Base-by-base conservation (phyloP, 2,888 invertebrate species). In the Corythucha ciliata region DNA sequence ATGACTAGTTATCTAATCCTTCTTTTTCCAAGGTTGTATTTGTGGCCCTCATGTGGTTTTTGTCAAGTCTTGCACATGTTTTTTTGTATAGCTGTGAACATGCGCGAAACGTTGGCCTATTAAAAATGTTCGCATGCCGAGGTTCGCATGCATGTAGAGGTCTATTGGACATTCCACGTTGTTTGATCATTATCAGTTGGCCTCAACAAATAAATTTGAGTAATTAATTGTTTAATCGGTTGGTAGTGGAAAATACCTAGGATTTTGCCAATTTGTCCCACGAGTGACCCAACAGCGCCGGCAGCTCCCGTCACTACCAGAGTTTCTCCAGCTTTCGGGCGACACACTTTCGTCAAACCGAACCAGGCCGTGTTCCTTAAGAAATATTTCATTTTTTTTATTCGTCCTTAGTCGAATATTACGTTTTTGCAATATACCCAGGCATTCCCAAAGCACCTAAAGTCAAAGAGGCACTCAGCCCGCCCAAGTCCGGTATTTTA, bases 191-290 rank as follows among this genome's bases (percentile, higher is more conserved):
- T n/a, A n/a, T n/a, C n/a, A n/a, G n/a, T n/a, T n/a, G n/a, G n/a
- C n/a, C n/a, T n/a, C n/a, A n/a, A n/a, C n/a, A n/a, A n/a, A n/a
- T n/a, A n/a, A n/a, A n/a, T n/a, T n/a, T n/a, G n/a, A n/a, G n/a
- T n/a, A n/a, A n/a, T n/a, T n/a, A n/a, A n/a, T n/a, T n/a, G n/a
- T n/a, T n/a, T n/a, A n/a, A n/a, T n/a, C n/a, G n/a, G n/a, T n/a
- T 12, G 25, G 10, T 16, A 2, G 16, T 16, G 12, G 37, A 21
- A 25, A 32, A 42, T 69, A 71, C 76, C 81, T 66, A 79, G 73
- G 46, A 79, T 74, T 69, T 84, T 86, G 1, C 78, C 85, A 56
- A 87, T 81, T 71, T 86, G 86, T 2, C 85, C 85, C 18, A 83
- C 85, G 44, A 80, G 73, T 52, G 76, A 79, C 6, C 86, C 87